Evolutionary conservation across 2,113 vertebrate genomes (phyloP).

Genomic region (Meles meles): DNA sequence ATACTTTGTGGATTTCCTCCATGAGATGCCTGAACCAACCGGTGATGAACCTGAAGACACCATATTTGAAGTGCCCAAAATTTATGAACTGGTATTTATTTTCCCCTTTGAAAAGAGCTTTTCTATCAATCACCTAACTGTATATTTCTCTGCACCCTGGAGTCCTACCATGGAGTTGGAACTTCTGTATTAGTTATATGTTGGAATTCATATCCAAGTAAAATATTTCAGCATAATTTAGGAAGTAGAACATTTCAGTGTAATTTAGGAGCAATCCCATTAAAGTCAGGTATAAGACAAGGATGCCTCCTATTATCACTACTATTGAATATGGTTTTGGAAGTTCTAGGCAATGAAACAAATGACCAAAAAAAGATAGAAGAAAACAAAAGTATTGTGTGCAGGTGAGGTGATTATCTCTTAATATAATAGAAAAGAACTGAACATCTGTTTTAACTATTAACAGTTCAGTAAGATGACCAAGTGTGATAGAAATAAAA

Average conservation of each 20-base stretch:
- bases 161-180: not conserved
- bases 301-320: not conserved
- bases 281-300: not conserved
- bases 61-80: slow-evolving; percentile 79
- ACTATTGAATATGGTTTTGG: not conserved
- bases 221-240: not conserved
- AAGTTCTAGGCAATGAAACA: not conserved
- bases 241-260: not conserved
- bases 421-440: not conserved
- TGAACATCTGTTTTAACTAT: not conserved
- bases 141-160: not conserved
- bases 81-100: slow-evolving; percentile 84
- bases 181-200: not conserved
- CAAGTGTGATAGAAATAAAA: not conserved
- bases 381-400: not conserved
- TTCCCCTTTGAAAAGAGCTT: not conserved
- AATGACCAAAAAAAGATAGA: not conserved
- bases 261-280: not conserved
- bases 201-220: not conserved
- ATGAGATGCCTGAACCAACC: slow-evolving; percentile 81
- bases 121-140: not conserved
- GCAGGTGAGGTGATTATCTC: not conserved
- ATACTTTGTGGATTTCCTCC: slow-evolving; percentile 86
- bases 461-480: not conserved
- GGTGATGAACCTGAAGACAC: slow-evolving; percentile 83